Evolutionary conservation across 2,888 invertebrate species (phyloP), one percentile per base, ranked within the genome.

Genomic region (Agrotis puta): DNA sequence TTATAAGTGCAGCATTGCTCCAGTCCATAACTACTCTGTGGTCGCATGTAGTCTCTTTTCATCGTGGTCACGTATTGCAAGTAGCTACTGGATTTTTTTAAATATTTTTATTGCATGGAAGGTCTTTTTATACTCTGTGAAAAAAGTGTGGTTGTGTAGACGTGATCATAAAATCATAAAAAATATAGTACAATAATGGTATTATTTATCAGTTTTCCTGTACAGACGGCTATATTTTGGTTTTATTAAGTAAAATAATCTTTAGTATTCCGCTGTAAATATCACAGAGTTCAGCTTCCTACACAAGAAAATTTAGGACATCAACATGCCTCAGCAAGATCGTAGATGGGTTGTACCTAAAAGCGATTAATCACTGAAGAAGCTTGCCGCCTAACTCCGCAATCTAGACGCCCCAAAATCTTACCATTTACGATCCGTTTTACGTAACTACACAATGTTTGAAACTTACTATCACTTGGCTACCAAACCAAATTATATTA

Each of bases 11-110:
- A 39, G 39, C 11, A n/a, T 45, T 53, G 11, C 53, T 77, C 63
- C 69, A 79, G 61, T 59, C 11, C 27, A 70, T 66, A 24, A 59
- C 16, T 69, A 48, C 18, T 64, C 75, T 11, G 63, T 66, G 54
- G 33, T 48, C 13, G 16, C 27, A 70, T 47, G 50, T 57, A 50
- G 57, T 80, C 70, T 80, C 70, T 72, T 79, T 83, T 77, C 74
- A 88, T 85, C 85, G 81, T 79, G 79, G 85, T 87, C 91, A 91
- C 90, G 90, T 89, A 87, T 75, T 57, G 20, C 27, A 67, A 75
- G 82, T 62, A 70, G 79, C 78, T 72, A 82, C 73, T 80, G 79
- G 65, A 70, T 82, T 83, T 79, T 82, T 14, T 68, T 68, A 58
- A 64, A 39, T 59, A 6, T 81, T 14, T 68, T 68, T 64, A 64